Evolutionary conservation across 2,888 invertebrate genomes (phyloP).

Genomic region (Phorcus lineatus): DNA sequence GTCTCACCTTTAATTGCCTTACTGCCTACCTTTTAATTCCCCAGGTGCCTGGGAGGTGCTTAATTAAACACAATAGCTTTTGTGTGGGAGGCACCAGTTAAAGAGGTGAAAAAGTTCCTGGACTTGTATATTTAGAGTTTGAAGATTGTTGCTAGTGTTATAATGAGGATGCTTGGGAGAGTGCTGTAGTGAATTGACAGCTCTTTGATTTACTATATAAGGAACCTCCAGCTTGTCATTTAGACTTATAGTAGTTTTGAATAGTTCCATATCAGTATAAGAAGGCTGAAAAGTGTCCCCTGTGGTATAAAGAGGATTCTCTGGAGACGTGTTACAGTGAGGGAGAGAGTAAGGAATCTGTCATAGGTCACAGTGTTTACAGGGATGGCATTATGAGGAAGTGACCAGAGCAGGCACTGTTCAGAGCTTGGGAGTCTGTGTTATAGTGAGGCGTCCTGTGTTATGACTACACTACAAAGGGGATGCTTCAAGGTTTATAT

Average conservation of each 20-base stretch:
- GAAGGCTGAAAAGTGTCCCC: too few species aligned
- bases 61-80: not conserved
- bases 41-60: slow-evolving; percentile 6
- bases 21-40: not conserved
- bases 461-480: slow-evolving; percentile 17
- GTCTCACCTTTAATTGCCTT: slow-evolving; percentile 3
- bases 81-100: not conserved
- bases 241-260: too few species aligned
- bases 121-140: not conserved
- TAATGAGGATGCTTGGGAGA: not conserved
- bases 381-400: slow-evolving; percentile 14
- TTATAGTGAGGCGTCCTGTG: not conserved
- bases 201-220: too few species aligned
- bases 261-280: too few species aligned
- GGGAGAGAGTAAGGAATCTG: not conserved
- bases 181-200: not conserved
- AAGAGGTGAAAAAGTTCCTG: not conserved
- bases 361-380: not conserved
- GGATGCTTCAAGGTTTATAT: slow-evolving; percentile 22
- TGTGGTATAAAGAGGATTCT: too few species aligned
- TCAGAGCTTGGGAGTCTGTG: not conserved
- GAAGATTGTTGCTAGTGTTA: not conserved
- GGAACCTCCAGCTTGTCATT: too few species aligned
- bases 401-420: not conserved
- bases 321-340: not conserved